phyloP scores from a whole-genome alignment of 2,888 invertebrate genomes.

The Drosophila infuscata region DNA sequence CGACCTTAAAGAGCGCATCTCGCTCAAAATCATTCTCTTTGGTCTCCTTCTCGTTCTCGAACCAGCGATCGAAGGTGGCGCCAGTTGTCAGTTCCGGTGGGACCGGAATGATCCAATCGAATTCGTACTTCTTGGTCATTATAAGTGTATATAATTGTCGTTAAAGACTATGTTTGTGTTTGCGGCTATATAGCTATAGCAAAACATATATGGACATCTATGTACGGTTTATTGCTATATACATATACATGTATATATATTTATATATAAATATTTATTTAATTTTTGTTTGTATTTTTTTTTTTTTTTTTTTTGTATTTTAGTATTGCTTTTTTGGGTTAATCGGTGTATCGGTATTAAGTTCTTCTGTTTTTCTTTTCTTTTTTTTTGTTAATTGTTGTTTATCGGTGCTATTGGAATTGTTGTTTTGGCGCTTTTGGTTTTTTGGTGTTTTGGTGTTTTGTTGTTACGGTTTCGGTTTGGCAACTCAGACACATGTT shows the following conservation, averaged over 20 bases:
- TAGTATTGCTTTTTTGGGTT: constrained; percentile 6
- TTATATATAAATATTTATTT: not conserved
- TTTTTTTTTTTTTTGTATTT: too few species aligned
- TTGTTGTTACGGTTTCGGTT: constrained; percentile 19
- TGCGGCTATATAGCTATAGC: constrained; percentile 44
- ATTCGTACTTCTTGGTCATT: constrained; percentile 99
- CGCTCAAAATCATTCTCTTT: constrained; percentile 91
- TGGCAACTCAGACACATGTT: constrained; percentile 46
- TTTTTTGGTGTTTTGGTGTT: constrained; percentile 4
- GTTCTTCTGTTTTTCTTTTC: constrained; percentile 1
- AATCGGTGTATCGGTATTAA: constrained; percentile 3
- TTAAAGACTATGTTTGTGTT: constrained; percentile 35
- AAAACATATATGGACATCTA: constrained; percentile 39
- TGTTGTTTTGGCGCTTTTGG: constrained; percentile 7
- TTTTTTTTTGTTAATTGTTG: constrained; percentile 1
- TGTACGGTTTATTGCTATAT: constrained; percentile 1
- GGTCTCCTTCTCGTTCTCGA: constrained; percentile 96
- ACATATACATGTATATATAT: not conserved
- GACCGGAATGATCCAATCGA: constrained; percentile 98
- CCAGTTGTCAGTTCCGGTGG: constrained; percentile 93
- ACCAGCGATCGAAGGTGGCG: constrained; percentile 98
- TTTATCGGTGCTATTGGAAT: constrained; percentile 12
- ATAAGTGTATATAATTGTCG: constrained; percentile 59
- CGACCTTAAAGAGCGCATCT: constrained; percentile 96
- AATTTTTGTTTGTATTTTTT: not conserved